phyloP scores from a whole-genome alignment of 2,888 invertebrate genomes.

The Myopa tessellatipennis region DNA sequence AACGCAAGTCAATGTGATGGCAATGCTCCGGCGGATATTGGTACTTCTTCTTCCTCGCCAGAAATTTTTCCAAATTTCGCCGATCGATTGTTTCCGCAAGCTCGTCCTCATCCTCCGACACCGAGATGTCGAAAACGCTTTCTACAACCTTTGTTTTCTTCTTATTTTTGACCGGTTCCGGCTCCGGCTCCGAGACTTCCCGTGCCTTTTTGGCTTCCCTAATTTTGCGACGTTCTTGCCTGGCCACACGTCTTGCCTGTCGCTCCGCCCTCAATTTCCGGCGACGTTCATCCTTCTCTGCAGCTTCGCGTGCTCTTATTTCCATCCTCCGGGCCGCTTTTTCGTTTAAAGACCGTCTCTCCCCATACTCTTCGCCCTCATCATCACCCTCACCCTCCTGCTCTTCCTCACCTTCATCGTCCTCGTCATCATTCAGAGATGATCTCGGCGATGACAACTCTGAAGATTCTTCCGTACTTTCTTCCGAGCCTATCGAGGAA shows the following conservation, averaged over 20 bases:
- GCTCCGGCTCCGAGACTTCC: background rate
- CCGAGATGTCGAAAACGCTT: slow-evolving; percentile 50
- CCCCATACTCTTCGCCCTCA: slow-evolving; percentile 26
- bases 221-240: background rate
- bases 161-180: slow-evolving; percentile 29
- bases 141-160: slow-evolving; percentile 2
- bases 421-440: background rate
- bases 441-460: slow-evolving; percentile 31
- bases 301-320: slow-evolving; percentile 41
- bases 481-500: slow-evolving; percentile 17
- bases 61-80: slow-evolving; percentile 51
- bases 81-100: slow-evolving; percentile 46
- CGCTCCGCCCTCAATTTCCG: slow-evolving; percentile 6
- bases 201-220: background rate
- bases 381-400: slow-evolving; percentile 2
- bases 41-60: slow-evolving; percentile 46
- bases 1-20: slow-evolving; percentile 59
- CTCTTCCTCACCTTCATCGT: slow-evolving; percentile 13
- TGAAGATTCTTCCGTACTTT: slow-evolving; percentile 32
- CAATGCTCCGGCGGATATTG: slow-evolving; percentile 59
- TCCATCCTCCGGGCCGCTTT: slow-evolving; percentile 31
- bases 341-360: background rate
- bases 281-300: background rate
- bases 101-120: slow-evolving; percentile 53
- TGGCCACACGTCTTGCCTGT: slow-evolving; percentile 14